Evolutionary conservation across 2,888 invertebrate genomes (phyloP), one percentile per base, ranked within the genome.

Genomic region (Panzeria rudis): DNA sequence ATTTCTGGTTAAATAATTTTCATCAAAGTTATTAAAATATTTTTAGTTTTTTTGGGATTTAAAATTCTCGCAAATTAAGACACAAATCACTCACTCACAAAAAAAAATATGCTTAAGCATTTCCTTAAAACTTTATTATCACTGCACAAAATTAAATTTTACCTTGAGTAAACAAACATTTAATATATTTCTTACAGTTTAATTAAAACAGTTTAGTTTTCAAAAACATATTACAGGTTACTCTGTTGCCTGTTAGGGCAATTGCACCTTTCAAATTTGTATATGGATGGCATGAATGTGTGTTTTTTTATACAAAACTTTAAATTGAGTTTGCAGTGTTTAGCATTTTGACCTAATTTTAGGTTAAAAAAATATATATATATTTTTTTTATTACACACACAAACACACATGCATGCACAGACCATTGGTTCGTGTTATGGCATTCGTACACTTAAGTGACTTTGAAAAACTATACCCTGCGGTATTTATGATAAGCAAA

Each of bases 401-500:
- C 1, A 66, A 29, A 29, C 17, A 13, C 11, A 6, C 41, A 47
- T 11, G 41, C 61, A 47, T 4, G 17, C 71, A 61, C 20, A 35
- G n/a, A 13, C 11, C 41, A 29, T 17, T 29, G 50, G 50, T 35
- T 35, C 44, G 9, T 47, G 47, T 50, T 35, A 23, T 62, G 47
- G 47, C 25, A 50, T 3, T 35, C n/a, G 17, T 17, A n/a, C 61
- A 47, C 35, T 23, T 50, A 50, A 73, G 25, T 73, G 73, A 50
- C 23, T 73, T 61, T 50, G 25, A 73, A 73, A 38, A 73, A 50
- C n/a, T 7, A 50, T n/a, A 44, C 35, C 61, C 61, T 35, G 29
- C 35, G 59, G 73, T 50, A 50, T 50, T 44, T 32, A 61, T 62
- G 35, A 61, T 35, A 73, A 73, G 50, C 13, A 50, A 61, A 61